Evolutionary conservation across 2,888 invertebrate genomes (phyloP), one percentile per base, ranked within the genome.

Genomic region (Drepana falcataria): DNA sequence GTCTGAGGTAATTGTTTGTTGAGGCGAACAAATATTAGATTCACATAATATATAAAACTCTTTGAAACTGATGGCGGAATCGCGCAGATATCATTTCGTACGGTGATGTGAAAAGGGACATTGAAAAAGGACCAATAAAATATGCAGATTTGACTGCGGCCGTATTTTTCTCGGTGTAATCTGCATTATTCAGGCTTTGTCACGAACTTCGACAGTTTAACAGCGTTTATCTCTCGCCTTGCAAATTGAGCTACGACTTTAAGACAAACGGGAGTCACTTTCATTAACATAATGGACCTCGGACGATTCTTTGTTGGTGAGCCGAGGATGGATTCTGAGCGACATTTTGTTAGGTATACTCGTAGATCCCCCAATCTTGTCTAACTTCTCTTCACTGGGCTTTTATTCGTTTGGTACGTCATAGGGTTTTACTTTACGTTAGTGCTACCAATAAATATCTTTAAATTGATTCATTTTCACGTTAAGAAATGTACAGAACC

Each of bases 161-260:
- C 88, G 89, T 90, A 89, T 91, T 91, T 91, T 90, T 91, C 88
- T 85, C 85, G 70, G 83, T 89, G 90, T 91, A 90, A 91, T 91
- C 90, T 91, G 88, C 90, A 91, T 91, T 90, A 91, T 91, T 91
- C 90, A 91, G 89, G 86, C 90, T 88, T 87, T 86, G 90, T 89
- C 89, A 89, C 90, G 89, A 89, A 89, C 88, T 91, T 91, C 89
- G 90, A 91, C 90, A 89, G 90, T 91, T 91, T 90, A 91, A 89
- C 90, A 89, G 88, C 90, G 89, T 90, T 91, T 91, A 91, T 91
- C 90, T 90, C 87, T 86, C 87, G 87, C 87, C 87, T 90, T 88
- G 90, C 90, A 91, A 90, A 91, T 91, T 91, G 90, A 91, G 90
- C 89, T 87, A 88, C 90, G 90, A 90, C 89, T 90, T 91, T 85